phyloP scores from a whole-genome alignment of 2,113 vertebrate species.

The Austrofundulus limnaeus region DNA sequence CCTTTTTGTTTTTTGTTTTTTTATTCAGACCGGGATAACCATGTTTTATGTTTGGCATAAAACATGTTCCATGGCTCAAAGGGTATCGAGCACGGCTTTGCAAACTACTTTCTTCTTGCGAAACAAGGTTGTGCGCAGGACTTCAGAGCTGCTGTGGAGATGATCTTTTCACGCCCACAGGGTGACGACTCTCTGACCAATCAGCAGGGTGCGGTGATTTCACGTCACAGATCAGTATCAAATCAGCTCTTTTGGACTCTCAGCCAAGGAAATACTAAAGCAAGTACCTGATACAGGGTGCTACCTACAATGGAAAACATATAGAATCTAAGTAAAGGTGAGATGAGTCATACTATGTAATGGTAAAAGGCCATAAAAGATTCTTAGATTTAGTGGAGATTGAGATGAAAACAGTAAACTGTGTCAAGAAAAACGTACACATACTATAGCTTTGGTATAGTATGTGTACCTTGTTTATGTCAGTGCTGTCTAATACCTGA shows the following conservation, averaged over 20 bases:
- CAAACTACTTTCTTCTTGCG: not conserved
- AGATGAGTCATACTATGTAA: not conserved
- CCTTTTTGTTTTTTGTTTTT: no score
- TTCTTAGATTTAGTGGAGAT: not conserved
- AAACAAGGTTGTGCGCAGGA: no score
- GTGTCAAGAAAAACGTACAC: not conserved
- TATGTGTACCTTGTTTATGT: no score
- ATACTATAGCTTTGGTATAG: not conserved
- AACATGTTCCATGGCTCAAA: not conserved
- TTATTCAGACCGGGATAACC: not conserved
- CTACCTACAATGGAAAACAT: not conserved
- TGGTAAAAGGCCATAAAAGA: not conserved
- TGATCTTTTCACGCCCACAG: no score
- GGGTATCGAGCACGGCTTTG: not conserved
- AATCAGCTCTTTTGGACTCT: not conserved
- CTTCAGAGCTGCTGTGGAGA: no score
- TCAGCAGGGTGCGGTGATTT: not conserved
- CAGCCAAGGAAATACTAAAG: not conserved
- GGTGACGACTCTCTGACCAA: not conserved
- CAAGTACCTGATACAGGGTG: not conserved
- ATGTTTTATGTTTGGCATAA: not conserved
- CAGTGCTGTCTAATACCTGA: constrained; percentile 71
- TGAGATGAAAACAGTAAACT: constrained; percentile 13
- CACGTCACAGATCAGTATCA: not conserved
- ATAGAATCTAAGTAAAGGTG: not conserved